Conservation (phyloP, 2,888 invertebrate genomes). For the Rhogogaster chlorosoma region DNA sequence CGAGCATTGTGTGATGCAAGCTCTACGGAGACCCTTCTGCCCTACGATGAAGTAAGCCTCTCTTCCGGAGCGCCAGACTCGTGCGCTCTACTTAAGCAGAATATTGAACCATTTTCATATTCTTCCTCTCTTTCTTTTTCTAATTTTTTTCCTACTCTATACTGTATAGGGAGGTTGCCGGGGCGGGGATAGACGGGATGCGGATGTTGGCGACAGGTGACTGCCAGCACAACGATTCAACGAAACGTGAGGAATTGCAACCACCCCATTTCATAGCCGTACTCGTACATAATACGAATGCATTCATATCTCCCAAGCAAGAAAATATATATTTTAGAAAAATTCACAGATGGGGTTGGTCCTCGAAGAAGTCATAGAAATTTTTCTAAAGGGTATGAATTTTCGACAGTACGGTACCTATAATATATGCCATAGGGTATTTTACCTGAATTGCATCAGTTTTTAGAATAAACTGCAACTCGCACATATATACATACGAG, state of each 20-base stretch:
- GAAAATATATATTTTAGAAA: slow-evolving; percentile 22
- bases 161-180: not conserved
- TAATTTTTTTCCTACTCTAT: not conserved
- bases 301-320: not conserved
- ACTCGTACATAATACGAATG: not conserved
- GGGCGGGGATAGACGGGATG: not conserved
- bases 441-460: not conserved
- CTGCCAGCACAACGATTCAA: slow-evolving; percentile 40
- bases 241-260: slow-evolving; percentile 45
- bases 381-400: not conserved
- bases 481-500: no score
- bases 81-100: slow-evolving; percentile 29
- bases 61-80: slow-evolving; percentile 16
- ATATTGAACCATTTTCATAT: slow-evolving; percentile 33
- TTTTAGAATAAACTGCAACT: not conserved
- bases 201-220: slow-evolving; percentile 48
- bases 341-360: not conserved
- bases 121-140: not conserved
- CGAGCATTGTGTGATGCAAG: slow-evolving; percentile 44
- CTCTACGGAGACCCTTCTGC: slow-evolving; percentile 35
- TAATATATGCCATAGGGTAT: not conserved
- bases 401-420: not conserved
- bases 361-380: not conserved
- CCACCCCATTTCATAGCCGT: slow-evolving; percentile 29
- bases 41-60: slow-evolving; percentile 28